Evolutionary conservation across 1,140 invertebrate genomes (phyloP).

Genomic region (Philaenus spumarius): DNA sequence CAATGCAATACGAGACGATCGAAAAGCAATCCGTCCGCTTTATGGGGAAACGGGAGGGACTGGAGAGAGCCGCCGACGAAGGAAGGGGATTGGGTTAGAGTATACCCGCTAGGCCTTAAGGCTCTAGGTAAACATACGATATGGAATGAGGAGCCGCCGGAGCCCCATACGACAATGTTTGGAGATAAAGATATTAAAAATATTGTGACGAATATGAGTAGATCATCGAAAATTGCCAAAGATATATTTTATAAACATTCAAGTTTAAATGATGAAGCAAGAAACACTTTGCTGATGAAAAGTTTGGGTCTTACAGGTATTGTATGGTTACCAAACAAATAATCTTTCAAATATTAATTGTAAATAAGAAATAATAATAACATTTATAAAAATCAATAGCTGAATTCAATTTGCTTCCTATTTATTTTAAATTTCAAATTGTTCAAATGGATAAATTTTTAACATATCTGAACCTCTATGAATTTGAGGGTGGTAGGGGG

Average conservation of each 20-base stretch:
- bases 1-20: background rate
- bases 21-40: slow-evolving; percentile 8
- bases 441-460: too few relatives aligned
- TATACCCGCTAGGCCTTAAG: slow-evolving; percentile 43
- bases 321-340: slow-evolving; percentile 26
- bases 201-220: slow-evolving; percentile 16
- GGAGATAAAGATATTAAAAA: slow-evolving; percentile 17
- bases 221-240: slow-evolving; percentile 20
- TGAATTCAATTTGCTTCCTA: too few relatives aligned
- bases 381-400: too few relatives aligned
- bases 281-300: slow-evolving; percentile 20
- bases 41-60: slow-evolving; percentile 54
- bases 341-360: too few relatives aligned
- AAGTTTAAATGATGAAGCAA: slow-evolving; percentile 16
- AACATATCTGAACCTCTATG: too few relatives aligned
- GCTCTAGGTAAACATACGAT: slow-evolving; percentile 2
- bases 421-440: too few relatives aligned
- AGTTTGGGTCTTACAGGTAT: slow-evolving; percentile 19
- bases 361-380: too few relatives aligned
- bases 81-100: slow-evolving; percentile 54
- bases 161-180: slow-evolving; percentile 8
- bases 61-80: slow-evolving; percentile 46
- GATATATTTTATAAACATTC: slow-evolving; percentile 20
- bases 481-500: too few relatives aligned
- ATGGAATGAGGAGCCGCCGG: slow-evolving; percentile 5